Evolutionary conservation across 2,797 vertebrate genomes (phyloP), one percentile per base, ranked within the genome.

Genomic region (Amphiprion clarkii): DNA sequence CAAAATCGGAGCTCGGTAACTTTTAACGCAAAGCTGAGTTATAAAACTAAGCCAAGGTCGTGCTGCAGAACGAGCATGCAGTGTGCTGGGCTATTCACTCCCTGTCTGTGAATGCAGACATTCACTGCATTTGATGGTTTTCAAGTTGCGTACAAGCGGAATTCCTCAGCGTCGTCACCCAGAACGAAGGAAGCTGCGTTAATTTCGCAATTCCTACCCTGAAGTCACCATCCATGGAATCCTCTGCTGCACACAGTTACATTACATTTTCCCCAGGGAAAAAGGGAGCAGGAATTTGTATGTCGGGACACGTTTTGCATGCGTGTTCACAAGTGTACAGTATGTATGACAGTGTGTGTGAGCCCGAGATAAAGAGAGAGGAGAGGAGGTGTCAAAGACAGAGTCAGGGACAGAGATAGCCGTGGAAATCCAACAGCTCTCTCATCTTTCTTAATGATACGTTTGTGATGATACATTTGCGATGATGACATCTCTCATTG

Each of bases 401-500:
- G 52, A 84, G 74, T 67, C 71, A 19, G 57, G 40, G 60, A 54
- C 71, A 67, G 67, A 67, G 67, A 85, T 76, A 83, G 59, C 55
- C 5, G 1, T 54, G 31, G 51, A 69, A 74, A 80, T 70, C 76
- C 66, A 78, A n/a, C 76, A 67, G 78, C 78, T 49, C 70, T 74
- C 76, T 87, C 71, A 83, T 87, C 64, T 80, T 66, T 83, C 76
- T 59, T 80, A 85, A 83, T 80, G 82, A 84, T 71, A 73, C 79
- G 76, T 66, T 68, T 72, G 62, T 57, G 82, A 79, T 67, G 63
- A 89, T 77, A 67, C 74, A 71, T 85, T 85, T 82, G 69, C 58
- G 12, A 65, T 44, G 61, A 81, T 86, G 89, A 87, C 76, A 78
- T 74, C 78, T 83, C 77, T 79, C 67, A 74, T 82, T 86, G 84